Evolutionary conservation across 2,888 invertebrate species (phyloP), one percentile per base, ranked within the genome.

Genomic region (Rotaria macrura): DNA sequence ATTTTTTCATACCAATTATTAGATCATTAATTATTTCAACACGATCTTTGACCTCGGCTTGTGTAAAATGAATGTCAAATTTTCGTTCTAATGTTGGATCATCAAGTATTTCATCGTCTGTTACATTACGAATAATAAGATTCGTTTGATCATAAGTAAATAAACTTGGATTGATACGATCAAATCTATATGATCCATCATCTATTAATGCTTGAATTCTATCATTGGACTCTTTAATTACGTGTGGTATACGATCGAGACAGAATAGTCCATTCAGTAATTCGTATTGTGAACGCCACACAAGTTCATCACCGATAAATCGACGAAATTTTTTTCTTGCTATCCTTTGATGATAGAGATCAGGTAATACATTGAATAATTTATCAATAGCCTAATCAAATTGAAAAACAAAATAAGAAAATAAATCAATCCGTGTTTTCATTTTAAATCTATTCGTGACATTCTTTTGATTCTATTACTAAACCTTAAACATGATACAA

Each of bases 321-420:
- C 79, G 74, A 40, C 86, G 72, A 49, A 84, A 57, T 54, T 86
- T 86, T 54, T 86, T 86, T 84, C 79, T 40, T 10, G 74, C 65
- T 14, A 34, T 34, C 40, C 84, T 54, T 54, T 84, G 84, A 14
- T 43, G 84, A 57, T 86, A 86, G 17, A 84, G 23, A 55, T 85
- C 86, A 57, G 86, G 86, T 23, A 86, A 79, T 43, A 74, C 14
- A 38, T 86, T 84, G 23, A 74, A 84, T 40, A 86, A 29, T 55
- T 84, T 55, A 47, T 86, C 86, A 54, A 86, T 86, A 17, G 86
- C 86, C 79, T 79, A 65, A n/a, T n/a, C n/a, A n/a, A n/a, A n/a
- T n/a, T n/a, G 34, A n/a, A 79, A 79, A 43, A 14, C 12, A 38
- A 79, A 79, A 49, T 47, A 47, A 47, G 47, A 43, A 74, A 74